A percentile compares a stretch with the other conserved stretches of the same genome.
Evolutionary conservation across 2,113 vertebrate species (phyloP).

Genomic region (Gadus macrocephalus): DNA sequence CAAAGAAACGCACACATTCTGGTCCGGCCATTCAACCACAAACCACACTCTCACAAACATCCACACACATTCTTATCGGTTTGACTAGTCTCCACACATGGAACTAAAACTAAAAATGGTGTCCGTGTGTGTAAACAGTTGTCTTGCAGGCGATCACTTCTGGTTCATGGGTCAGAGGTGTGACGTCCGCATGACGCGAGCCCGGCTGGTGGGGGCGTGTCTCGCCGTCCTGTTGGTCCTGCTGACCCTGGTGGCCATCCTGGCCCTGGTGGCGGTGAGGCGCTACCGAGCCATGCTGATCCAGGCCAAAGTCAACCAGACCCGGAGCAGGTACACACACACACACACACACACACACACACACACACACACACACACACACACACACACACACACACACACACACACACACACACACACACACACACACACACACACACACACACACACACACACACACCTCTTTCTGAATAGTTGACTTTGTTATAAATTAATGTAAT

Average conservation of each 20-base stretch:
- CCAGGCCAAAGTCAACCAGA: conserved; percentile 83
- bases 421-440: no score
- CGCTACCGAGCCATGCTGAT: conserved; percentile 78
- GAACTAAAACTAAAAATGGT: not conserved
- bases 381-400: no score
- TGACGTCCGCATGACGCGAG: conserved; percentile 78
- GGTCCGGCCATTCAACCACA: not conserved
- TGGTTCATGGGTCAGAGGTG: conserved; percentile 86
- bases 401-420: no score
- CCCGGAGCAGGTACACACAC: conserved; percentile 80
- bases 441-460: no score
- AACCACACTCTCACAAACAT: not conserved
- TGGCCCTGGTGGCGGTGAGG: conserved; percentile 70
- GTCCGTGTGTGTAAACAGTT: conserved; percentile 57
- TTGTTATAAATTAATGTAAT: no score
- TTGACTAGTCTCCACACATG: not conserved
- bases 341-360: not conserved
- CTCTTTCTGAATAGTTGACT: no score
- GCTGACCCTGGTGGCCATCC: conserved; percentile 56
- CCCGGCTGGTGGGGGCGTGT: conserved; percentile 70
- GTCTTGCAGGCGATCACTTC: conserved; percentile 81
- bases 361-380: no score
- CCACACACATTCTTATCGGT: not conserved
- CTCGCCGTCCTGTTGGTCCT: conserved; percentile 70
- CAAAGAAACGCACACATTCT: not conserved